Percentiles rank a stretch among this genome's conserved stretches.
phyloP scores from a whole-genome alignment of 2,797 vertebrate genomes.

The Gambelia wislizenii region DNA sequence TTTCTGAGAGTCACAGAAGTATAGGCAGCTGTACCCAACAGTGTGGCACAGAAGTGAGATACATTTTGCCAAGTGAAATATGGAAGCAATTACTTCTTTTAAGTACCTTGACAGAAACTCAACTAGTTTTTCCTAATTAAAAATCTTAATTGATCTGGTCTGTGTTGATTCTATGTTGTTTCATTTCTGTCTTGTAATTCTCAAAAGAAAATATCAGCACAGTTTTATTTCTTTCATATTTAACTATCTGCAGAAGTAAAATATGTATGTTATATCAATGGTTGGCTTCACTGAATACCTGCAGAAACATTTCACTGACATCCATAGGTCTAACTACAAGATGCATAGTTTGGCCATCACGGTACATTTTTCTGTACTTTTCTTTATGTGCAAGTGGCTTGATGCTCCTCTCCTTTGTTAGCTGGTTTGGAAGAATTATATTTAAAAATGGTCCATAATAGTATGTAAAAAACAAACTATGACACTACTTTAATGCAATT shows the following conservation, averaged over 20 bases:
- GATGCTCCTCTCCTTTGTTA: neutral
- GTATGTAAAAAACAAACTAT: slow-evolving; percentile 12
- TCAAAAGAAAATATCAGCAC: neutral
- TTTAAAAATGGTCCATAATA: slow-evolving; percentile 20
- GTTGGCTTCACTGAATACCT: neutral
- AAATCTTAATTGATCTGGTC: slow-evolving; percentile 20
- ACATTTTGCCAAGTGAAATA: slow-evolving; percentile 27
- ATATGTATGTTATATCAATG: neutral
- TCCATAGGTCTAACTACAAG: neutral
- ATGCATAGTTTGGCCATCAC: neutral
- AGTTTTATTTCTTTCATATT: neutral
- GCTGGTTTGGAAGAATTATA: neutral
- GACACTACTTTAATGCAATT: slow-evolving; percentile 5
- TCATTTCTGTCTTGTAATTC: neutral
- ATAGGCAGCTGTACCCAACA: neutral
- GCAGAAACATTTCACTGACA: neutral
- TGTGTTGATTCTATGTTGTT: slow-evolving; percentile 10
- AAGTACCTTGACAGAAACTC: slow-evolving; percentile 2
- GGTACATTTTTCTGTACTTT: neutral
- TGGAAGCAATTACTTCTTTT: slow-evolving; percentile 38
- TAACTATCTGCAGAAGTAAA: neutral
- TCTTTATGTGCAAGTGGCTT: neutral
- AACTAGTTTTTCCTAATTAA: slow-evolving; percentile 28
- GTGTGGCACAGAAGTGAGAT: slow-evolving; percentile 14
- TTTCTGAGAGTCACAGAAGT: slow-evolving; percentile 17